phyloP scores from a whole-genome alignment of 2,113 vertebrate species.

The Misgurnus anguillicaudatus region DNA sequence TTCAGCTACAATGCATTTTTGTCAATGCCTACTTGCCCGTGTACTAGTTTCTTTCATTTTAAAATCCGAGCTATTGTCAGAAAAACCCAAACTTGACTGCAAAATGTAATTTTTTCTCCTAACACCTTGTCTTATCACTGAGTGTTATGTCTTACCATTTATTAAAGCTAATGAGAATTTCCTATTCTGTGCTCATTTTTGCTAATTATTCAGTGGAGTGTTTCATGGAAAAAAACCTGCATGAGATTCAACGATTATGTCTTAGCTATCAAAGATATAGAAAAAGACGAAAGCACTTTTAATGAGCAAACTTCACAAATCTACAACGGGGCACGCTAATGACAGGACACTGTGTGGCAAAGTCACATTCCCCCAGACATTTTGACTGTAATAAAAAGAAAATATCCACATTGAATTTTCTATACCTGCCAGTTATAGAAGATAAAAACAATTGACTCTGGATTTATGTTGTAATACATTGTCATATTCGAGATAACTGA shows the following conservation, averaged over 20 bases:
- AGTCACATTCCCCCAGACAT: slow-evolving; percentile 12
- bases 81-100: not conserved
- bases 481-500: not conserved
- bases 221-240: slow-evolving; percentile 3
- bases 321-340: slow-evolving; percentile 28
- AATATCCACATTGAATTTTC: not conserved
- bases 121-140: not conserved
- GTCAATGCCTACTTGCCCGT: not conserved
- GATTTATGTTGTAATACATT: not conserved
- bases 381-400: slow-evolving; percentile 22
- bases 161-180: slow-evolving; percentile 35
- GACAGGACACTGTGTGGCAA: slow-evolving; percentile 12
- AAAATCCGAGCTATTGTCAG: not conserved
- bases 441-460: slow-evolving; percentile 17
- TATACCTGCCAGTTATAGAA: not conserved
- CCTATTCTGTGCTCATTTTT: slow-evolving; percentile 12
- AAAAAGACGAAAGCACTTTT: slow-evolving; percentile 21
- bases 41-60: not conserved
- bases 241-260: slow-evolving; percentile 42
- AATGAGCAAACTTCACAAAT: slow-evolving; percentile 35
- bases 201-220: slow-evolving; percentile 23
- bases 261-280: slow-evolving; percentile 11
- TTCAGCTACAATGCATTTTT: no score
- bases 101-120: not conserved
- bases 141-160: slow-evolving; percentile 8